Base-by-base conservation (phyloP, 2,888 invertebrate species). In the Lysandra coridon region DNA sequence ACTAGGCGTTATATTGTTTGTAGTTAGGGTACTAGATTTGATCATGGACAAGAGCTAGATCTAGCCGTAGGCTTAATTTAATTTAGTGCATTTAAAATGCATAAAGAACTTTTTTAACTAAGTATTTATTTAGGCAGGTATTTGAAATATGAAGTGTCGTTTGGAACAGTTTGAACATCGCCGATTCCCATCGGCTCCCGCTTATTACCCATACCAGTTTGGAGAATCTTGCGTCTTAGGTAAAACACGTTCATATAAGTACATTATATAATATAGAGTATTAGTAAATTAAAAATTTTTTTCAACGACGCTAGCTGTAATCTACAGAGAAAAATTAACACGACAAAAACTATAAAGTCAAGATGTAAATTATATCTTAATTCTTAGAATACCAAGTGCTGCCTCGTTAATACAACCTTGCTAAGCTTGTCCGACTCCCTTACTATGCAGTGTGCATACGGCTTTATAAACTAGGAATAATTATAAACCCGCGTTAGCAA, bases 331-430 rank as follows among this genome's bases (percentile, higher is more conserved):
- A 30, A 49, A 75, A 76, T 30, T 12, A 76, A 53, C 14, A 76
- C 53, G 53, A 57, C 53, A 76, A 53, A 76, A 53, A 76, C 6
- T 53, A 17, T 74, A 74, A 49, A 76, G 53, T 69, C 30, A 49
- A 30, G 33, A 53, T 75, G 76, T 49, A 17, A 76, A 76, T 76
- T 49, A 75, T 76, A 30, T 53, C 7, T 57, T 23, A 23, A 23
- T 23, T 23, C 23, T 23, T 30, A 17, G 33, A 53, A 14, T 53
- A 49, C 53, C 44, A 5, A 12, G 10, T 30, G 49, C 23, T 49
- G 10, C 44, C 75, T 49, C 49, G 75, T 75, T 49, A 75, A 75
- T 53, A 75, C 53, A 75, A 75, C 53, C 44, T 75, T 33, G 75
- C 75, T 5, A 74, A 75, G 49, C 23, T 75, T n/a, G 23, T 23